Percentiles rank a stretch among this genome's conserved stretches.
These are phyloP conservation scores for Melanotaenia pygmaea DNA, from an alignment of 2,797 vertebrate species.

Conservation along the genomic window DNA sequence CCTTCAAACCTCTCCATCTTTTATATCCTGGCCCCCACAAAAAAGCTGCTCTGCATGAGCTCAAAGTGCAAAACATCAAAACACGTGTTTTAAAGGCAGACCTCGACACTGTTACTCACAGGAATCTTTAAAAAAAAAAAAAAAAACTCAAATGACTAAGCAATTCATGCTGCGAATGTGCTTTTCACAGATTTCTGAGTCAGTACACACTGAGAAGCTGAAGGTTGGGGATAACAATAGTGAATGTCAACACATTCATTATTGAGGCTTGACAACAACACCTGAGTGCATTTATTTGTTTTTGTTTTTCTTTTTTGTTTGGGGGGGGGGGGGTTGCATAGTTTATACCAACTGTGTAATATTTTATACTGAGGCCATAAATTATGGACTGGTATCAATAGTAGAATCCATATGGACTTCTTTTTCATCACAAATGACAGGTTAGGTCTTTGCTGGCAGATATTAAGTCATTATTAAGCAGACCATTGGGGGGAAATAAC, in stretches of 20 bases:
- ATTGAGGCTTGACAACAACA: background rate
- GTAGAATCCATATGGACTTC: slow-evolving; percentile 24
- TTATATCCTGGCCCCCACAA: slow-evolving; percentile 57
- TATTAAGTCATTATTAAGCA: slow-evolving; percentile 50
- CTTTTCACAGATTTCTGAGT: slow-evolving; percentile 22
- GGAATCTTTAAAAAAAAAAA: slow-evolving; percentile 39
- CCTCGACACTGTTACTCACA: slow-evolving; percentile 12
- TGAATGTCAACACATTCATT: slow-evolving; percentile 31
- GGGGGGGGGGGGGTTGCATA: background rate
- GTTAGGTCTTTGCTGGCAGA: slow-evolving; percentile 15
- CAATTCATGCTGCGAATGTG: slow-evolving; percentile 16
- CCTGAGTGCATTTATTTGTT: slow-evolving; percentile 7
- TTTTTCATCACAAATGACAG: slow-evolving; percentile 24
- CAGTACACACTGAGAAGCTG: slow-evolving; percentile 4
- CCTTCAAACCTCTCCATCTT: slow-evolving; percentile 37
- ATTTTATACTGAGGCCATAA: background rate
- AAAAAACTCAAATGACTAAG: slow-evolving; percentile 24
- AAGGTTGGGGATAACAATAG: slow-evolving; percentile 20
- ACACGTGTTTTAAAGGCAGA: slow-evolving; percentile 31
- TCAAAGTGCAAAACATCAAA: slow-evolving; percentile 53
- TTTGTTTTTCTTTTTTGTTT: no score
- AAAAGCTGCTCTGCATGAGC: slow-evolving; percentile 40
- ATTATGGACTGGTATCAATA: slow-evolving; percentile 19
- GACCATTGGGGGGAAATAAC: slow-evolving; percentile 42
- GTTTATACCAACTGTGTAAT: background rate